Conservation (phyloP, 2,797 vertebrate species). For the Choloepus didactylus region DNA sequence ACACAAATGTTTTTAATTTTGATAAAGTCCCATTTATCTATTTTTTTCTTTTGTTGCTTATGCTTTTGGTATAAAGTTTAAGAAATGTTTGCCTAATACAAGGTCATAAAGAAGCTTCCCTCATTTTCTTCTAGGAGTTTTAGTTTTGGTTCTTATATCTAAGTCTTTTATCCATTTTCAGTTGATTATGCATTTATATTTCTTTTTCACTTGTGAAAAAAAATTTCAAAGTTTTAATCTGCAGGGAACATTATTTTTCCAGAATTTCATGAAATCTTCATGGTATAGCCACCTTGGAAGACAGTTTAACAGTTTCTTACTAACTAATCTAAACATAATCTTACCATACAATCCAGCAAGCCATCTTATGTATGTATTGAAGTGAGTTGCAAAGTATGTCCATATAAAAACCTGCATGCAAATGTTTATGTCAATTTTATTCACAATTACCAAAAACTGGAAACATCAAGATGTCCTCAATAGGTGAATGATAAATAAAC, state of each 20-base stretch:
- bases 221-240: background rate
- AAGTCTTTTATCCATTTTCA: no score
- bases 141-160: no score
- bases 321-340: background rate
- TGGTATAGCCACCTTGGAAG: background rate
- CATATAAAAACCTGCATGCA: background rate
- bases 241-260: background rate
- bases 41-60: no score
- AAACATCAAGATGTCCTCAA: background rate
- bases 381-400: background rate
- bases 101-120: no score
- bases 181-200: background rate
- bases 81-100: no score
- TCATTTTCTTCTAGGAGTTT: no score
- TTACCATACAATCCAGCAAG: background rate
- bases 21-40: no score
- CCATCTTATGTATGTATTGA: background rate
- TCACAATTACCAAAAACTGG: background rate
- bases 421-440: background rate
- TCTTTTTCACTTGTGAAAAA: slow-evolving; percentile 45
- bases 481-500: background rate
- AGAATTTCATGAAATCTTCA: background rate
- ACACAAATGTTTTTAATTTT: no score
- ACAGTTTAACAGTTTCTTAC: background rate
- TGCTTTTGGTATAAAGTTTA: no score